Conservation (phyloP, 1,140 invertebrate genomes). For the Drosophila orosa region DNA sequence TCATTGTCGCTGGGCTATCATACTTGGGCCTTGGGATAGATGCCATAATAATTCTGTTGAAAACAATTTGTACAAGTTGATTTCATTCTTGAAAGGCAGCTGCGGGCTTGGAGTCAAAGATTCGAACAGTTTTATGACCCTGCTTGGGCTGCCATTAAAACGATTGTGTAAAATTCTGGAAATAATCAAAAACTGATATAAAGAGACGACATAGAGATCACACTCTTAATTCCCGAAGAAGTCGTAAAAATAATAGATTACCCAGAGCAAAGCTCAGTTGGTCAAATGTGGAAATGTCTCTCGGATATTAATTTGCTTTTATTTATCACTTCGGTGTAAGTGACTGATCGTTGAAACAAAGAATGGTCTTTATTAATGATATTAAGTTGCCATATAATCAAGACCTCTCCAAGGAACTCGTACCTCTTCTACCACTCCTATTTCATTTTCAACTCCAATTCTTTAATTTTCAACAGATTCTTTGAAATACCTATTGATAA, state of each 20-base stretch:
- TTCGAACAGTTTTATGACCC: constrained; percentile 59
- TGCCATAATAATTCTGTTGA: constrained; percentile 78
- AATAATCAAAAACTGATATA: constrained; percentile 50
- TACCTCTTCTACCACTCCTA: no score
- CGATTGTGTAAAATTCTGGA: constrained; percentile 74
- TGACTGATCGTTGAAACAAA: neutral
- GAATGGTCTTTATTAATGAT: neutral
- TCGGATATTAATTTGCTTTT: constrained; percentile 17
- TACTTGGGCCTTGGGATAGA: constrained; percentile 38
- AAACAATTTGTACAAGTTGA: constrained; percentile 77
- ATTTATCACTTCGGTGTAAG: constrained; percentile 22
- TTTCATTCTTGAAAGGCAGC: constrained; percentile 53
- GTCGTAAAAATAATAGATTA: constrained; percentile 53
- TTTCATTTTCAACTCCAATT: neutral
- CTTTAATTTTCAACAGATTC: neutral
- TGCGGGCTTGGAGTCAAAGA: constrained; percentile 16
- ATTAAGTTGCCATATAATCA: no score
- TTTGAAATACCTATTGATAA: neutral
- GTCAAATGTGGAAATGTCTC: neutral
- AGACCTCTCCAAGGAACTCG: no score
- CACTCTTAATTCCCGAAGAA: constrained; percentile 52
- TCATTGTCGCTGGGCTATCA: constrained; percentile 68
- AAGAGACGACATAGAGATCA: constrained; percentile 42
- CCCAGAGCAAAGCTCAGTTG: constrained; percentile 1
- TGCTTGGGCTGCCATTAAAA: constrained; percentile 65